Percentiles rank a stretch among this genome's conserved stretches.
Evolutionary conservation across 2,797 vertebrate genomes (phyloP).

Genomic region (Eptatretus atami): DNA sequence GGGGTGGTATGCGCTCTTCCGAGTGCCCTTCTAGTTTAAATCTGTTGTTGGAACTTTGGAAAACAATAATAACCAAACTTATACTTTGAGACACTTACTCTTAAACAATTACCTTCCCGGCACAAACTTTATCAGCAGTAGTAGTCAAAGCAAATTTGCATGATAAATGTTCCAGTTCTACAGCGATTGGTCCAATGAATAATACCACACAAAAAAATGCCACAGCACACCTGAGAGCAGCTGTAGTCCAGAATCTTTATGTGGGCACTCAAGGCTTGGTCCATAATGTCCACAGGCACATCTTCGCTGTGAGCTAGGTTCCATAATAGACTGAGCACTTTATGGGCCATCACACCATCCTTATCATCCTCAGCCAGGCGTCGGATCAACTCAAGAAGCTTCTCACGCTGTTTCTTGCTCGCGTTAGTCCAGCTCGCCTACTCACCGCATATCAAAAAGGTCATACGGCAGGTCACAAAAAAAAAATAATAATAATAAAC

Average conservation of each 20-base stretch:
- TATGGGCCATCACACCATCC: slow-evolving; percentile 96
- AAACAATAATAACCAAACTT: too few species aligned
- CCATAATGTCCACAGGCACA: slow-evolving; percentile 97
- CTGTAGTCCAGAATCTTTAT: slow-evolving; percentile 98
- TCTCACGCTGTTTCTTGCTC: slow-evolving; percentile 95
- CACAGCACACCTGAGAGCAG: slow-evolving; percentile 55
- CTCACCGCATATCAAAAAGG: slow-evolving; percentile 3
- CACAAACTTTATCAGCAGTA: too few species aligned
- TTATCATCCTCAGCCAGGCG: slow-evolving; percentile 95
- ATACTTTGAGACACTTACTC: too few species aligned
- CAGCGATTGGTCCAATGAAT: too few species aligned
- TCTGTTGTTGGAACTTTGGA: not conserved
- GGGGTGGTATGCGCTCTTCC: too few species aligned
- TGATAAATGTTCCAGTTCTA: too few species aligned
- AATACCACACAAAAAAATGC: not conserved
- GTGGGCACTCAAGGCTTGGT: slow-evolving; percentile 91
- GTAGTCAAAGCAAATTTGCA: too few species aligned
- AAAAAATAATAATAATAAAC: not conserved
- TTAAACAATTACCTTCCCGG: too few species aligned
- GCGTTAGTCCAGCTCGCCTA: slow-evolving; percentile 98
- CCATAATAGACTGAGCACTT: slow-evolving; percentile 88
- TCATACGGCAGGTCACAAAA: not conserved
- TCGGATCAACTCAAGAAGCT: slow-evolving; percentile 69
- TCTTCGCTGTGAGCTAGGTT: slow-evolving; percentile 96
- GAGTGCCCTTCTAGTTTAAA: too few species aligned